Conservation (phyloP, 1,140 invertebrate genomes). For the Galleria mellonella region DNA sequence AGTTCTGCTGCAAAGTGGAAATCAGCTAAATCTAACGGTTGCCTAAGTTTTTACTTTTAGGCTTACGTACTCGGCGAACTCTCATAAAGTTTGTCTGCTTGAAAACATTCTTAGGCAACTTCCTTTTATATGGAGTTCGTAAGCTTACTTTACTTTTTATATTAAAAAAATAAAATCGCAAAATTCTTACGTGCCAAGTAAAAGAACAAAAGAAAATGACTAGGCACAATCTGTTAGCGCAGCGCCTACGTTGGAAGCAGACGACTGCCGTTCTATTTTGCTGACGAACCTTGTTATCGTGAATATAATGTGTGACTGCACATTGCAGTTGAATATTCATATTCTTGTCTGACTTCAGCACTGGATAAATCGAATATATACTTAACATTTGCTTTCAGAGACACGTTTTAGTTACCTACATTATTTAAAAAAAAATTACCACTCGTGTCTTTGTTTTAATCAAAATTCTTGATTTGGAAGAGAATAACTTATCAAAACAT, state of each 20-base stretch:
- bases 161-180: no score
- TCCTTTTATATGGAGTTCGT: no score
- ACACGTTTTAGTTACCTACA: no score
- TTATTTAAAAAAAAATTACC: no score
- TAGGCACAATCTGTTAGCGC: background rate
- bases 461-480: no score
- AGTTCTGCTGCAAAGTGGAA: slow-evolving; percentile 5
- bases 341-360: slow-evolving; percentile 28
- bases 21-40: slow-evolving; percentile 6
- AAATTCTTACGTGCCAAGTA: slow-evolving; percentile 27
- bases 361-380: slow-evolving; percentile 10
- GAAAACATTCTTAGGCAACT: no score
- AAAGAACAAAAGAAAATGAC: background rate
- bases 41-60: slow-evolving; percentile 7
- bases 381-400: no score
- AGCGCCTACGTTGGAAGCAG: slow-evolving; percentile 1
- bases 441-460: no score
- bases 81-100: no score
- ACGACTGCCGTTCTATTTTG: slow-evolving; percentile 27
- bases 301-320: slow-evolving; percentile 39
- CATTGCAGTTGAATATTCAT: slow-evolving; percentile 46
- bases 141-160: no score
- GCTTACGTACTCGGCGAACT: background rate
- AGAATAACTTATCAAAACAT: no score
- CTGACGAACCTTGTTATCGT: slow-evolving; percentile 63